Base-by-base conservation (phyloP, 1,140 invertebrate genomes). In the Bombus superbus region DNA sequence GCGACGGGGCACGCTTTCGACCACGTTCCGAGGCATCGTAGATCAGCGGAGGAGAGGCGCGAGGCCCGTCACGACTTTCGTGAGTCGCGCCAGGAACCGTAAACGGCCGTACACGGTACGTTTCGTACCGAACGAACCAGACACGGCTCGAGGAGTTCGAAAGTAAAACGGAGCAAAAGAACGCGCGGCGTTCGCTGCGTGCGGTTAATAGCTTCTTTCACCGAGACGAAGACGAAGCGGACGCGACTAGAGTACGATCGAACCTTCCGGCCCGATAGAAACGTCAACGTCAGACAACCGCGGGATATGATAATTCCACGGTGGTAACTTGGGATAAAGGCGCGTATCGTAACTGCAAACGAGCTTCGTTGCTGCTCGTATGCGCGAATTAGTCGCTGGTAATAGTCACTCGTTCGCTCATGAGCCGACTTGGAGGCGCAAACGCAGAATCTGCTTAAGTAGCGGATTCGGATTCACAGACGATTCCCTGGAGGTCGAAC, bases 161-260 rank as follows among this genome's bases (percentile, higher is more conserved):
- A 84, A 84, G 83, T 84, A 84, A 84, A 84, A 84, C 40, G 53
- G 83, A 84, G 66, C 76, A 84, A 84, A 84, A 79, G 75, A 71
- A 83, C 28, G 35, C 53, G 8, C 2, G 32, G n/a, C n/a, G 82
- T 79, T 32, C 40, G 40, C 83, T 84, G 76, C 83, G 83, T 79
- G 83, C 76, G 83, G 83, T 47, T 84, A 84, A 84, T 84, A 69
- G 76, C 66, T 79, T 80, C 83, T 80, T 80, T 79, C 76, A 84
- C 53, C 83, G 83, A 22, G 47, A 42, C 53, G 10, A 18, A n/a
- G 38, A 28, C 28, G 47, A 22, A 32, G 38, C 10, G 64, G 9
- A 38, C 66, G 66, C 32, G 66, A 68, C 22, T 59, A 77, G 82
- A 71, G 18, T 42, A 42, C 57, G 35, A 75, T 38, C 47, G 66